Conservation (phyloP, 2,797 vertebrate genomes). For the Enteromius radiatus region DNA sequence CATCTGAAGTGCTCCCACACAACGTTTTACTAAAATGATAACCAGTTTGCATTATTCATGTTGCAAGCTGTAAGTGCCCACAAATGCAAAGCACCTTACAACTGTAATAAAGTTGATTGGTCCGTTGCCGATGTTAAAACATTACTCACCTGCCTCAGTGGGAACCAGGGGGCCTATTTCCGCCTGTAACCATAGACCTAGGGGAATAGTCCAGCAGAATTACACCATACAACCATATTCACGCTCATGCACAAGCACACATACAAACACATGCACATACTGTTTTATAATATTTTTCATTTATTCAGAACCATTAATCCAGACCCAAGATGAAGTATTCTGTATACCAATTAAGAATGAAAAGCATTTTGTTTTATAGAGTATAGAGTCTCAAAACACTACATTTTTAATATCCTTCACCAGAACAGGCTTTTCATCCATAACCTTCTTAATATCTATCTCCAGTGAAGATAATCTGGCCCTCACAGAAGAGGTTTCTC, state of each 20-base stretch:
- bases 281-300: conserved; percentile 10
- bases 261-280: conserved; percentile 7
- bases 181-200: not conserved
- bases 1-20: conserved; percentile 37
- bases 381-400: not conserved
- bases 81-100: conserved; percentile 42
- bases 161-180: conserved; percentile 44
- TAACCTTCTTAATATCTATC: conserved; percentile 14
- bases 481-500: conserved; percentile 11
- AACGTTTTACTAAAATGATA: conserved; percentile 46
- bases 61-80: conserved; percentile 48
- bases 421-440: conserved; percentile 21
- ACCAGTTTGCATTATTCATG: conserved; percentile 61
- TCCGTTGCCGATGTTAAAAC: conserved; percentile 46
- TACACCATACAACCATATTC: not conserved
- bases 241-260: not conserved
- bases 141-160: conserved; percentile 50
- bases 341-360: not conserved
- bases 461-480: not conserved
- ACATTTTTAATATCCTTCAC: conserved; percentile 39
- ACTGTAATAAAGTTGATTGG: conserved; percentile 51
- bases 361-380: conserved; percentile 9
- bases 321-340: conserved; percentile 15
- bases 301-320: not conserved
- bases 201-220: conserved; percentile 15